A percentile compares a stretch with the other conserved stretches of the same genome.
These are phyloP conservation scores for Eledona agricola DNA, from an alignment of 2,888 invertebrate genomes.

Conservation along the genomic window DNA sequence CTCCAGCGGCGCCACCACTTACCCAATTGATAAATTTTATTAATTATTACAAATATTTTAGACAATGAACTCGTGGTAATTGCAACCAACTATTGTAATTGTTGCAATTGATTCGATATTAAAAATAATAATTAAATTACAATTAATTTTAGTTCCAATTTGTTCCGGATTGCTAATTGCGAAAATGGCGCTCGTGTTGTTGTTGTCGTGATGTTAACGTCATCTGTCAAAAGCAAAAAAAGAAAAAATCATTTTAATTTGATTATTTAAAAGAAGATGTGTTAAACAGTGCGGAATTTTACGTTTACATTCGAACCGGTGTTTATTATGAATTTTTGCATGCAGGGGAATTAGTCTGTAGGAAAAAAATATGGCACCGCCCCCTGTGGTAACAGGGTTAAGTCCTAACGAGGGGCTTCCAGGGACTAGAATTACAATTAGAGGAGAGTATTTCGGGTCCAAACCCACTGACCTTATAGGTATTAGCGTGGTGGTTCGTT, in stretches of 20 bases:
- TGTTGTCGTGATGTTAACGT: slow-evolving; percentile 35
- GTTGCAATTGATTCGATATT: too few relatives aligned
- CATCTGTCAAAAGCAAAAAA: slow-evolving; percentile 27
- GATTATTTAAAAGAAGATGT: slow-evolving; percentile 23
- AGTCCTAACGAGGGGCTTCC: slow-evolving; percentile 99
- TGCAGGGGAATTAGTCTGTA: slow-evolving; percentile 6
- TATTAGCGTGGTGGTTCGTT: slow-evolving; percentile 61
- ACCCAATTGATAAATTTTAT: too few relatives aligned
- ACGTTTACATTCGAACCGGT: slow-evolving; percentile 19
- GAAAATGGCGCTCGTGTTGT: slow-evolving; percentile 14
- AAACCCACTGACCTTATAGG: slow-evolving; percentile 87
- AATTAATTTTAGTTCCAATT: too few relatives aligned
- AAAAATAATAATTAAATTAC: too few relatives aligned
- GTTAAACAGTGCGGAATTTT: slow-evolving; percentile 8
- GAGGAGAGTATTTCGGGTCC: slow-evolving; percentile 94
- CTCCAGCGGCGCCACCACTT: too few relatives aligned
- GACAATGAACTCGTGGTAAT: too few relatives aligned
- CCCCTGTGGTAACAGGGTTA: slow-evolving; percentile 93
- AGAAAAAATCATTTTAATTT: slow-evolving; percentile 26
- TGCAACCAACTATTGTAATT: too few relatives aligned
- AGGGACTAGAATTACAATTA: slow-evolving; percentile 92
- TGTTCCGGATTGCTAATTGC: too few relatives aligned
- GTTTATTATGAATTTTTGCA: slow-evolving; percentile 8
- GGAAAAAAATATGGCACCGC: slow-evolving; percentile 71
- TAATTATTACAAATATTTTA: too few relatives aligned